These are phyloP conservation scores for Temnothorax ravouxi DNA, from an alignment of 2,888 invertebrate genomes.

Conservation along the genomic window DNA sequence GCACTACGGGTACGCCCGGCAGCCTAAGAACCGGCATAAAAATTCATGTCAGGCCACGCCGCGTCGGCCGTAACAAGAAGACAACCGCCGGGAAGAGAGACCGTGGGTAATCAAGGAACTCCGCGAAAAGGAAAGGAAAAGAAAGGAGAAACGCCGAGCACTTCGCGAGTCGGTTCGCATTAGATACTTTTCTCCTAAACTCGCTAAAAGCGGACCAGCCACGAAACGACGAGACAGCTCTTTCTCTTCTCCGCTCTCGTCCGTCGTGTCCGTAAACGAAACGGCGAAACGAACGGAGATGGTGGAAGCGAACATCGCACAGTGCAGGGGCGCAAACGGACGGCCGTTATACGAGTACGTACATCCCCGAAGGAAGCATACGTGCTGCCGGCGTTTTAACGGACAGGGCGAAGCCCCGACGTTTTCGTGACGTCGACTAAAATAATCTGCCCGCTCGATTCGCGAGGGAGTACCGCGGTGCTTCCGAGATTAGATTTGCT, in stretches of 20 bases:
- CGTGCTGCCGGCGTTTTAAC: slow-evolving; percentile 45
- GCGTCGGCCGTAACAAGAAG: slow-evolving; percentile 70
- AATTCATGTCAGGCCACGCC: slow-evolving; percentile 70
- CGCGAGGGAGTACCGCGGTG: slow-evolving; percentile 48
- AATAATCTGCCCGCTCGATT: slow-evolving; percentile 46
- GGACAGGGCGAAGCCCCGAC: slow-evolving; percentile 43
- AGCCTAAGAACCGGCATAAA: slow-evolving; percentile 62
- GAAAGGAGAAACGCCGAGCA: slow-evolving; percentile 42
- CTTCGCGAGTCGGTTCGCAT: slow-evolving; percentile 69
- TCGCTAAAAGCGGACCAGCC: slow-evolving; percentile 62
- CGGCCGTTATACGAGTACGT: slow-evolving; percentile 31
- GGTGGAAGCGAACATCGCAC: slow-evolving; percentile 23
- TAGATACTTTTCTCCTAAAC: slow-evolving; percentile 70
- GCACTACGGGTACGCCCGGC: slow-evolving; percentile 4
- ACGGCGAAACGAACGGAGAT: slow-evolving; percentile 62
- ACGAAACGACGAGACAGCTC: slow-evolving; percentile 66
- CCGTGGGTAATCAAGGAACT: slow-evolving; percentile 72
- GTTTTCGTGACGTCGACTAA: slow-evolving; percentile 47
- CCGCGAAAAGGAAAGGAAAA: slow-evolving; percentile 34
- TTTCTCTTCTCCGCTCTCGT: slow-evolving; percentile 40
- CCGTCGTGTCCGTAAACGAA: slow-evolving; percentile 40
- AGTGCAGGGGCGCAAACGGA: slow-evolving; percentile 9
- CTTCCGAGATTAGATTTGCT: slow-evolving; percentile 50
- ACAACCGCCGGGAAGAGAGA: slow-evolving; percentile 34
- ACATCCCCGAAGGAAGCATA: slow-evolving; percentile 36